phyloP scores from a whole-genome alignment of 2,113 vertebrate genomes.

The Girardinichthys multiradiatus region DNA sequence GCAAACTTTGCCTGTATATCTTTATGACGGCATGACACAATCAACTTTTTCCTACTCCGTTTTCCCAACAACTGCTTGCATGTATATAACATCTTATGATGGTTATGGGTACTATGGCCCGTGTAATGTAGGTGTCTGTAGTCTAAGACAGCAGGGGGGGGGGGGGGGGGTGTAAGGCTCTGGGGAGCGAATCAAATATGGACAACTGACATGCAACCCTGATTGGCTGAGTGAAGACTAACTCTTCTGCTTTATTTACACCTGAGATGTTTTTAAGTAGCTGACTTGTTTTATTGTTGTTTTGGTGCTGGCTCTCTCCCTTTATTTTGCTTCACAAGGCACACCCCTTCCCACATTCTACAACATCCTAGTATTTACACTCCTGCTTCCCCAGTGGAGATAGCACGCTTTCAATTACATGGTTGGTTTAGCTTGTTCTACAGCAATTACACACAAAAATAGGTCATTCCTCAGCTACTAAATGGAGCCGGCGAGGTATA shows the following conservation, averaged over 20 bases:
- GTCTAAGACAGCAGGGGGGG: constrained; percentile 30
- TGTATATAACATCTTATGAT: no score
- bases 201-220: constrained; percentile 56
- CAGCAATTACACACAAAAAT: constrained; percentile 81
- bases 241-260: constrained; percentile 48
- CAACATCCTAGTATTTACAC: constrained; percentile 25
- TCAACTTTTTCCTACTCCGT: no score
- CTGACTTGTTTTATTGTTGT: constrained; percentile 77
- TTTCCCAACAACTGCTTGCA: no score
- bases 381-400: constrained; percentile 53
- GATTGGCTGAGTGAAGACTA: constrained; percentile 32
- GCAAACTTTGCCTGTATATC: no score
- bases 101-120: constrained; percentile 48
- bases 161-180: no score
- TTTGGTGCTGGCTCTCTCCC: constrained; percentile 56
- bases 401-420: constrained; percentile 84
- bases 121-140: constrained; percentile 59
- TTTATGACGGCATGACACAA: no score
- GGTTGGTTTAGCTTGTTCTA: constrained; percentile 81
- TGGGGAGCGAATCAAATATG: constrained; percentile 37
- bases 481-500: constrained; percentile 83
- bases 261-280: constrained; percentile 61
- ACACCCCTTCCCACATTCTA: constrained; percentile 18
- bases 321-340: constrained; percentile 69
- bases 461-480: constrained; percentile 78